These are phyloP conservation scores for Momotus momota DNA, from an alignment of 2,797 vertebrate genomes.

Conservation along the genomic window DNA sequence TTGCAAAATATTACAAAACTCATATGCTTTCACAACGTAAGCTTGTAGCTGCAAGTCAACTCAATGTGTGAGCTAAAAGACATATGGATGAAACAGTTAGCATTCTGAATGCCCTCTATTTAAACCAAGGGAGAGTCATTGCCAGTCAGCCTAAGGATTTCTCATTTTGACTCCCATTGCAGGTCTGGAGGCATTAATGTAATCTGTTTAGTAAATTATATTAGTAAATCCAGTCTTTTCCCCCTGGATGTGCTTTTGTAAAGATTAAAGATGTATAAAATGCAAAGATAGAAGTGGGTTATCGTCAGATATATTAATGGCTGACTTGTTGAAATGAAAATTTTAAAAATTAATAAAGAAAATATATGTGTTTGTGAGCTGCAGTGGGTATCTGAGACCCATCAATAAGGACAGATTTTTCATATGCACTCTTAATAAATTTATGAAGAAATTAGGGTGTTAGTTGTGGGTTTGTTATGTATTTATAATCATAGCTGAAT, in stretches of 20 bases:
- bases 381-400: neutral
- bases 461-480: neutral
- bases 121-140: too few relatives aligned
- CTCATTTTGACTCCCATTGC: neutral
- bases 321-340: neutral
- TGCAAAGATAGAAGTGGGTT: neutral
- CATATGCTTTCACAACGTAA: neutral
- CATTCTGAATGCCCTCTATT: neutral
- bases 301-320: neutral
- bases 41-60: neutral
- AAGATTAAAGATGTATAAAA: neutral
- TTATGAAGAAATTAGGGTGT: neutral
- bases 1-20: slow-evolving; percentile 5
- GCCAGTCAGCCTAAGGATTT: neutral
- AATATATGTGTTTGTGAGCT: neutral
- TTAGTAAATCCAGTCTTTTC: neutral
- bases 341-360: neutral
- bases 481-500: neutral
- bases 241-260: neutral
- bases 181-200: neutral
- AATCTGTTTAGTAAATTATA: neutral
- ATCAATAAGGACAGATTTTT: neutral
- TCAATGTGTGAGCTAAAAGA: neutral
- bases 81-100: accelerated
- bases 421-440: neutral